Evolutionary conservation across 2,113 vertebrate genomes (phyloP).

Genomic region (Orycteropus afer): DNA sequence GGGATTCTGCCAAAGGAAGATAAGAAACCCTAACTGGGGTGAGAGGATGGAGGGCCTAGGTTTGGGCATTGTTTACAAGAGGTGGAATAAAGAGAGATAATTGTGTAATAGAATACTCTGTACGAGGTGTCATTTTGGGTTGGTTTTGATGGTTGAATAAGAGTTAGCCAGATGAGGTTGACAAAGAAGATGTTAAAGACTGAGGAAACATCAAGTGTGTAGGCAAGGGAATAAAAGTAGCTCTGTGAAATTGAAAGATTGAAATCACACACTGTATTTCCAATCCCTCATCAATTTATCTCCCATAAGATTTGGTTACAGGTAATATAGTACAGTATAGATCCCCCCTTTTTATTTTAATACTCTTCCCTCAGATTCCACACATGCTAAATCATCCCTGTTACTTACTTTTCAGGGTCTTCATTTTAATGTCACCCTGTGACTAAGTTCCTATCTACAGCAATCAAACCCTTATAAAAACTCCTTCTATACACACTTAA

Average conservation of each 20-base stretch:
- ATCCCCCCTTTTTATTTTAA: background rate
- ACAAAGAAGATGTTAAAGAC: too few species aligned
- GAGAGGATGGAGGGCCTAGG: accelerated
- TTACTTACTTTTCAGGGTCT: background rate
- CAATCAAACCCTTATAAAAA: background rate
- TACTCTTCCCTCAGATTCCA: background rate
- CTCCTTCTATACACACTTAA: background rate
- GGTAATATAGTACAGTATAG: accelerated
- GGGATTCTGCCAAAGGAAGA: too few species aligned
- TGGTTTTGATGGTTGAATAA: background rate
- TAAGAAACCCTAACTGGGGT: background rate
- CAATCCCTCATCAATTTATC: background rate
- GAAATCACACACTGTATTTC: too few species aligned
- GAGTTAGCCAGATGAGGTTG: background rate
- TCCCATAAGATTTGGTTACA: background rate
- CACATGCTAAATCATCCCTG: background rate
- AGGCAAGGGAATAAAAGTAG: background rate
- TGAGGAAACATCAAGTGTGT: background rate
- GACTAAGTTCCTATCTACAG: background rate
- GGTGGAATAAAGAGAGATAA: background rate
- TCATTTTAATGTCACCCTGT: background rate
- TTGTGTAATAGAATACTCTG: too few species aligned
- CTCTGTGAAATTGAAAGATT: background rate
- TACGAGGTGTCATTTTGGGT: background rate
- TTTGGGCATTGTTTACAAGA: background rate